Base-by-base conservation (phyloP, 1,140 invertebrate genomes). In the Pogonognathellus flavescens region DNA sequence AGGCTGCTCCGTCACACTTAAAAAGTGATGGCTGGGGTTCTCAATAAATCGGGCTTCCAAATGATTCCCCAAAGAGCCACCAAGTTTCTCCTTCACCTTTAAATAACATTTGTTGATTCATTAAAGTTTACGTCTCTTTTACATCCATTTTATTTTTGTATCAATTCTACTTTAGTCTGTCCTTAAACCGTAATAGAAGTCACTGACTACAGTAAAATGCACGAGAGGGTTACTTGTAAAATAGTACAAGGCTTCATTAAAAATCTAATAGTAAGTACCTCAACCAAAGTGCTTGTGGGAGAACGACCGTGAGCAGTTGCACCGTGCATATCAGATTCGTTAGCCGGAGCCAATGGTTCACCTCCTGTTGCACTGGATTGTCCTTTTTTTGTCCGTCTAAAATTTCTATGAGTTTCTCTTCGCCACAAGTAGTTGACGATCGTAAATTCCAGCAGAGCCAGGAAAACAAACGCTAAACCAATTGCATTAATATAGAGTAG, bases 351-450 rank as follows among this genome's bases (percentile, higher is more conserved):
- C 50, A 50, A 49, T 16, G 11, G 7, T 16, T 60, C 81, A 31
- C 80, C 80, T 57, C n/a, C 53, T 57, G 81, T 82, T 82, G 81
- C 57, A 22, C 80, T 11, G 52, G 50, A 1, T 8, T 81, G 41
- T 22, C 13, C 16, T 9, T 59, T 62, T 82, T 82, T 82, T 13
- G 57, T 49, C 11, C 81, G 25, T 18, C 57, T 55, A 13, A 82
- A 82, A 41, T 82, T 82, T 16, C 81, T 53, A 10, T 82, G 81
- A 57, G 57, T 66, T 72, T 84, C 83, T 84, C 90, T 91, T 41
- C 92, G 87, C 90, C 91, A 92, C 89, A 92, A 90, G 87, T 92
- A 92, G 85, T 92, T 92, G 25, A 92, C 92, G 20, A 92, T 89
- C 1, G 92, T 92, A 88, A 92, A 92, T 87, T 92, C 92, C 84